These are phyloP conservation scores for Micrasema longulum DNA, from an alignment of 1,140 invertebrate species.

Conservation along the genomic window DNA sequence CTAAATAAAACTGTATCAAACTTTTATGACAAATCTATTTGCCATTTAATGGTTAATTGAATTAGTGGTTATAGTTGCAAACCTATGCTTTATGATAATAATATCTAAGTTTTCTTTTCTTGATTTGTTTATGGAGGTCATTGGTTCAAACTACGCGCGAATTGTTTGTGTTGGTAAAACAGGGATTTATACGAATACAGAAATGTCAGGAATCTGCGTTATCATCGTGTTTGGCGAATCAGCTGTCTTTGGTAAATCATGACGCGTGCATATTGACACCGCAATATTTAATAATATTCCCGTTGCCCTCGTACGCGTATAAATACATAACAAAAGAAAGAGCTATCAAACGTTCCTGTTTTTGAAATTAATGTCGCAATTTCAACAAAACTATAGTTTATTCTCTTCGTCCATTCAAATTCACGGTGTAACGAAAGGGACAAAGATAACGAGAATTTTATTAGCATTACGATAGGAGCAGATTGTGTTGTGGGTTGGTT, in stretches of 20 bases:
- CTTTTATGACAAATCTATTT: no score
- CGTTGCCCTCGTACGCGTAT: constrained; percentile 11
- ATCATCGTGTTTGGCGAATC: constrained; percentile 44
- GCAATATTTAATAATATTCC: constrained; percentile 7
- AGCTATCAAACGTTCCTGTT: constrained; percentile 14
- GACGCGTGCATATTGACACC: constrained; percentile 13
- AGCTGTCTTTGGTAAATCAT: constrained; percentile 38
- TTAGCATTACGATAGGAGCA: constrained; percentile 4
- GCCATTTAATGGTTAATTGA: no score
- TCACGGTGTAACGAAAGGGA: constrained; percentile 15
- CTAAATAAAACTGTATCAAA: no score
- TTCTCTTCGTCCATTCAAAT: not conserved
- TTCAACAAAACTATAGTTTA: constrained; percentile 10
- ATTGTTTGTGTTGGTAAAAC: constrained; percentile 25
- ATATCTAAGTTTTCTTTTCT: no score
- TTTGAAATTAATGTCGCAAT: not conserved
- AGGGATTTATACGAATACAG: constrained; percentile 16
- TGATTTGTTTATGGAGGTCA: no score
- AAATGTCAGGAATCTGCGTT: constrained; percentile 39
- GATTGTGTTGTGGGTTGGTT: constrained; percentile 42
- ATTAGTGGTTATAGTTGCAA: no score
- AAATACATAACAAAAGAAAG: constrained; percentile 21
- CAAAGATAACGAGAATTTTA: constrained; percentile 19
- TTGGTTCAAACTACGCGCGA: no score
- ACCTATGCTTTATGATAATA: no score